Evolutionary conservation across 2,888 invertebrate species (phyloP), one percentile per base, ranked within the genome.

Genomic region (Chelonus formosanus): DNA sequence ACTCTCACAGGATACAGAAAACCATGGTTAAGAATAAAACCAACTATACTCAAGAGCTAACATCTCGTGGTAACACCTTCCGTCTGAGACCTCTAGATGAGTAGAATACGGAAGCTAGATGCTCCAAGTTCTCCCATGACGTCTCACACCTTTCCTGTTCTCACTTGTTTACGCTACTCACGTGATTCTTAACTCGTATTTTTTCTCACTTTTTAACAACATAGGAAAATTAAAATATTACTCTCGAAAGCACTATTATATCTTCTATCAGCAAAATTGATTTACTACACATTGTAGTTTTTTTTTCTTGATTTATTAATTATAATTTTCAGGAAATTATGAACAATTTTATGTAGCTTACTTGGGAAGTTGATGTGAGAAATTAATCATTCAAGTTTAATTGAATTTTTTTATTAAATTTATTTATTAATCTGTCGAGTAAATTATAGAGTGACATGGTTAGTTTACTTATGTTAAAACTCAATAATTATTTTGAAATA

Each of bases 11-110:
- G 31, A 62, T 61, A 61, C 61, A 44, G 48, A 45, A 50, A 61
- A 44, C 63, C 55, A 59, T 50, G 61, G 48, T 36, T 65, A 40
- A 56, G 52, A 56, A 60, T 56, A 67, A 61, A 65, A 65, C 55
- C 65, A 54, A 68, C 65, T 62, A 53, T 54, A 54, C 55, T 65
- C 44, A 31, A 53, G 59, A 48, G 59, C 5, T 59, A 48, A 59
- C 59, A 48, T 40, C 48, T 50, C 40, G 50, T n/a, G 35, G 34
- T n/a, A 8, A 32, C 36, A 10, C 36, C 36, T 50, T 50, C 36
- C 5, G 40, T 36, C 36, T 32, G 59, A 50, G 48, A 59, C 48
- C 50, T 31, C 20, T 20, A 10, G 48, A 5, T 20, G 48, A 35
- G 7, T 8, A 34, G 40, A 59, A 50, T 48, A 32, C 40, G 34